These are phyloP conservation scores for Tenthredo mesomela DNA, from an alignment of 2,888 invertebrate species.

Conservation along the genomic window DNA sequence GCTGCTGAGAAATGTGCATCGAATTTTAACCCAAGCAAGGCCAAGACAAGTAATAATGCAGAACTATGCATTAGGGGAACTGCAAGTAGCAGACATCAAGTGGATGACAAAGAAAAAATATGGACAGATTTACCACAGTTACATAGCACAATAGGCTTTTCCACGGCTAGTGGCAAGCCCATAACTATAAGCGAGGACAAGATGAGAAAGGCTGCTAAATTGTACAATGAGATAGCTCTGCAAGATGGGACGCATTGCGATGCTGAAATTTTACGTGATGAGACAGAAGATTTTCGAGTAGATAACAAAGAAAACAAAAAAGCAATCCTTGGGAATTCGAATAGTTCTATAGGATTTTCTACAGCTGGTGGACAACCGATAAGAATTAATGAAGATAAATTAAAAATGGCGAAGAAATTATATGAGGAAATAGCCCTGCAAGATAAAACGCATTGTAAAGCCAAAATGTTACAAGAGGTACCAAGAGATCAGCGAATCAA, in stretches of 20 bases:
- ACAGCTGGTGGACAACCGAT: slow-evolving; percentile 61
- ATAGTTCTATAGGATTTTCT: slow-evolving; percentile 57
- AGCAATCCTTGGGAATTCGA: background rate
- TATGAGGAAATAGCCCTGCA: background rate
- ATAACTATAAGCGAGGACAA: slow-evolving; percentile 66
- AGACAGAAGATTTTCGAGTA: background rate
- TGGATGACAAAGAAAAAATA: background rate
- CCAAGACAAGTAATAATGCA: background rate
- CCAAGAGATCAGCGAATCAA: background rate
- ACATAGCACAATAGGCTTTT: slow-evolving; percentile 64
- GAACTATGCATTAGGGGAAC: background rate
- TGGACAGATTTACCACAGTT: background rate
- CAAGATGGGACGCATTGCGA: background rate
- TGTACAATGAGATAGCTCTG: slow-evolving; percentile 46
- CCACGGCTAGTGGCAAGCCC: slow-evolving; percentile 75
- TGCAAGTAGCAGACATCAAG: background rate
- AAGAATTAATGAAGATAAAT: slow-evolving; percentile 57
- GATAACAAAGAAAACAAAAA: background rate
- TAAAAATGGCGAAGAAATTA: background rate
- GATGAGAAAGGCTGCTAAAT: slow-evolving; percentile 48
- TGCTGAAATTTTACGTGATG: background rate
- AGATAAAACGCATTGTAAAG: background rate
- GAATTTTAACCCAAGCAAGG: background rate
- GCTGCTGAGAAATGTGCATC: background rate
- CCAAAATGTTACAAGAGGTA: background rate